Evolutionary conservation across 2,113 vertebrate genomes (phyloP), one percentile per base, ranked within the genome.

Genomic region (Stigmatopora nigra): DNA sequence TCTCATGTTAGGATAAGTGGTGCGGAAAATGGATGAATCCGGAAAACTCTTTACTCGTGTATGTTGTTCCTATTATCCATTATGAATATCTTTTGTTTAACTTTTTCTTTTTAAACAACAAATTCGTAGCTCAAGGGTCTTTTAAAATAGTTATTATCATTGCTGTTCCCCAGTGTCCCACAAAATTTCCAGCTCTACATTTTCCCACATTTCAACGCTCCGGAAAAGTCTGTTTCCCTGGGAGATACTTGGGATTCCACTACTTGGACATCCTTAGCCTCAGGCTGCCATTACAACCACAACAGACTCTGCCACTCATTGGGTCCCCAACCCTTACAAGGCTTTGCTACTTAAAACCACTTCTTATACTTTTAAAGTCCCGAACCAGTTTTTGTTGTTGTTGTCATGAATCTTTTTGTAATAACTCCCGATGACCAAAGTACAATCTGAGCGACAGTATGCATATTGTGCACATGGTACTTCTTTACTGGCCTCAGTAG

Each of bases 211-310:
- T 84, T 76, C 60, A 59, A 73, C 70, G 82, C 84, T 85, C 73
- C 4, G 61, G 63, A 56, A 56, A 56, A 58, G 68, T 75, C 72
- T 78, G 72, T 81, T 83, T 83, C 72, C 72, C 81, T 77, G 78
- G 77, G 67, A 78, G 80, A 88, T 85, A 70, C 49, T 77, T 84
- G 64, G 66, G 79, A 87, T 88, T 89, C 86, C 66, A 85, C 57
- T 36, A 65, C 69, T 63, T 67, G 73, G 63, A 85, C 85, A 87
- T 88, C 85, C 82, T 80, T 78, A 78, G 82, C 86, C 79, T 71
- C 59, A n/a, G 82, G 84, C 83, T 55, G 58, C 10, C 3, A 68
- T 76, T 67, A 73, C 63, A 68, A 67, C 79, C 70, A 60, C 73
- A 70, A 25, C 57, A 48, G 52, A 64, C 51, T 16, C 31, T 64